Evolutionary conservation across 2,113 vertebrate species (phyloP).

Genomic region (Taxidea taxus): DNA sequence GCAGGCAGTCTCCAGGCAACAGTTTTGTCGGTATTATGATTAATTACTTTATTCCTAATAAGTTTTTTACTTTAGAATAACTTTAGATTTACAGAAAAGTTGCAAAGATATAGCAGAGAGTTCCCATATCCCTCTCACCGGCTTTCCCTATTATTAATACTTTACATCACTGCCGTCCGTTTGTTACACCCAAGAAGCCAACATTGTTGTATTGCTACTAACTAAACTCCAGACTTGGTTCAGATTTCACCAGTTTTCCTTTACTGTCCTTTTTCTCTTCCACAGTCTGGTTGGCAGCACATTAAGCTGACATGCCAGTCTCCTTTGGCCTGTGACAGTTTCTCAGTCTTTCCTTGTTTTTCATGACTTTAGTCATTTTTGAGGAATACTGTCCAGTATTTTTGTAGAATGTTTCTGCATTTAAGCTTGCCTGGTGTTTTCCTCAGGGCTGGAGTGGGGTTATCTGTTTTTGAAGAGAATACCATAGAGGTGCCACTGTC

Average conservation of each 20-base stretch:
- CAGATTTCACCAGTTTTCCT: not conserved
- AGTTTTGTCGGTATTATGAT: conserved; percentile 76
- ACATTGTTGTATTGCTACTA: not conserved
- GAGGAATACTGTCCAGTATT: not conserved
- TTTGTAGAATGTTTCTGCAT: not conserved
- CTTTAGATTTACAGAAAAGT: not conserved
- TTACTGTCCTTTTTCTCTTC: not conserved
- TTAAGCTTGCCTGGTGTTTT: not conserved
- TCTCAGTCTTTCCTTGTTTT: not conserved
- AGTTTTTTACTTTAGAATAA: conserved; percentile 8
- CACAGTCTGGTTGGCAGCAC: not conserved
- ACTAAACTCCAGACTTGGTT: not conserved
- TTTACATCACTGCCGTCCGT: not conserved
- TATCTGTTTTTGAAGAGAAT: not conserved
- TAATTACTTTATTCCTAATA: conserved; percentile 67
- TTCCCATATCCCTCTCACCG: not conserved
- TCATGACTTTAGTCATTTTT: not conserved
- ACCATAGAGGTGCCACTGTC: not conserved
- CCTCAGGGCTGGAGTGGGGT: not conserved
- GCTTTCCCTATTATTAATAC: not conserved
- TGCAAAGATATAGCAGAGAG: not conserved
- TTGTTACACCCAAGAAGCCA: not conserved
- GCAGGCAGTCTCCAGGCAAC: conserved; percentile 79
- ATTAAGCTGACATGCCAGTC: not conserved
- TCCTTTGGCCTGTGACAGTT: not conserved